A percentile compares a stretch with the other conserved stretches of the same genome.
Conservation (phyloP, 92 coral and sea anemone species). For the Zoanthus solanderi region DNA sequence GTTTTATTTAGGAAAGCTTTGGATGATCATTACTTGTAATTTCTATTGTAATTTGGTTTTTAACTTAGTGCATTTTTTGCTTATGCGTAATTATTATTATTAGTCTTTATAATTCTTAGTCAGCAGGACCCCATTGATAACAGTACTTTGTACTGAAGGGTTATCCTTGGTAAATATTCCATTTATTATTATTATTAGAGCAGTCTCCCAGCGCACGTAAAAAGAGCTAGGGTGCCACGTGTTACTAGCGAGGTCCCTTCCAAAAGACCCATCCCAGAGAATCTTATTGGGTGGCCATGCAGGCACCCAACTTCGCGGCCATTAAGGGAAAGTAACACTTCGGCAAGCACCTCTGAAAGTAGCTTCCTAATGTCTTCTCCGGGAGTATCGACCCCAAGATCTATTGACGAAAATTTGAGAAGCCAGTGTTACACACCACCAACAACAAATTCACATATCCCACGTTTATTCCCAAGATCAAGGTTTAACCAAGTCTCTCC, state of each 20-base stretch:
- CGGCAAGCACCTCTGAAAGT: background rate
- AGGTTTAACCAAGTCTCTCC: background rate
- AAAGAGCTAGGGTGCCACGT: conserved; percentile 15
- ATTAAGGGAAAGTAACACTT: background rate
- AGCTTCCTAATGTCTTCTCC: background rate
- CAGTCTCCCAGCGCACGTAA: conserved; percentile 5
- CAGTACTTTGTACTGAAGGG: too few relatives aligned
- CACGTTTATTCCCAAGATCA: background rate
- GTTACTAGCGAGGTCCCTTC: background rate
- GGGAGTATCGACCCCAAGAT: background rate
- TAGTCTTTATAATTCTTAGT: too few relatives aligned
- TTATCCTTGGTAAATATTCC: too few relatives aligned
- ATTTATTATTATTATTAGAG: background rate
- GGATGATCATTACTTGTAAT: too few relatives aligned
- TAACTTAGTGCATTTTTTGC: too few relatives aligned
- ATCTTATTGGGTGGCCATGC: conserved; percentile 43
- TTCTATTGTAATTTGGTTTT: too few relatives aligned
- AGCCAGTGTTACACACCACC: background rate
- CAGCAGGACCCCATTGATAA: too few relatives aligned
- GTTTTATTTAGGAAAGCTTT: too few relatives aligned
- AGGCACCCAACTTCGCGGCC: conserved; percentile 18
- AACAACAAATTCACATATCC: background rate
- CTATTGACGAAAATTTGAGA: background rate
- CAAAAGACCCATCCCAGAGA: background rate
- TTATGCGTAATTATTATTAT: too few relatives aligned